These are phyloP conservation scores for Centruroides vittatus DNA, from an alignment of 1,140 invertebrate genomes.

Conservation along the genomic window DNA sequence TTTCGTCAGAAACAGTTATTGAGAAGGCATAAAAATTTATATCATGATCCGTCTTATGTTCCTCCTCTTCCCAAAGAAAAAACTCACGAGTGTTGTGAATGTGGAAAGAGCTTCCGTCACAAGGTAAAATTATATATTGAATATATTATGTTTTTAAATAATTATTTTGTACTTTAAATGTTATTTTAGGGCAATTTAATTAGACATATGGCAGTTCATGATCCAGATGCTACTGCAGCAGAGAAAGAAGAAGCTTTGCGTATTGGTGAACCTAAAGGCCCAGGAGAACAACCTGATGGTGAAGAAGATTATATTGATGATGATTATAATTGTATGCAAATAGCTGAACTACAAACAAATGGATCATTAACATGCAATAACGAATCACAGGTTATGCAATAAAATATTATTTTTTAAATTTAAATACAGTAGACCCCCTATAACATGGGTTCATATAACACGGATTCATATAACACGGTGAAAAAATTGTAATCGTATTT, in stretches of 20 bases:
- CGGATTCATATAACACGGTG: no score
- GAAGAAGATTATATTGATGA: constrained; percentile 18
- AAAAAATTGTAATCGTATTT: no score
- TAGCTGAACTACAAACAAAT: no score
- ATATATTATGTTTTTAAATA: not conserved
- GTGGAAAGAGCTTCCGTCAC: constrained; percentile 70
- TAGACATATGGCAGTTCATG: constrained; percentile 77
- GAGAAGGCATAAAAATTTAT: constrained; percentile 78
- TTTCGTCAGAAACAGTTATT: constrained; percentile 82
- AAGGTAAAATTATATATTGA: constrained; percentile 38
- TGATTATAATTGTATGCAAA: constrained; percentile 6
- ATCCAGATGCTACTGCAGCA: constrained; percentile 63
- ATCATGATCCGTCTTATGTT: constrained; percentile 83
- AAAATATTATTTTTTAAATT: no score
- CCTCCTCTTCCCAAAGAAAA: constrained; percentile 78
- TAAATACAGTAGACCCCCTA: no score
- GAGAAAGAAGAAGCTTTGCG: constrained; percentile 60
- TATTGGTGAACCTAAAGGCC: constrained; percentile 27
- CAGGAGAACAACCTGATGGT: constrained; percentile 18
- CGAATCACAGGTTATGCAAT: no score
- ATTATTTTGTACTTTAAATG: no score
- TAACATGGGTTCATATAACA: no score
- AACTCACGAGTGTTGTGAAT: constrained; percentile 78
- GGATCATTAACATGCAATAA: no score
- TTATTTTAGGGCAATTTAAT: constrained; percentile 61